A percentile compares a stretch with the other conserved stretches of the same genome.
Evolutionary conservation across 2,888 invertebrate genomes (phyloP).

Genomic region (Xylophagus ater): DNA sequence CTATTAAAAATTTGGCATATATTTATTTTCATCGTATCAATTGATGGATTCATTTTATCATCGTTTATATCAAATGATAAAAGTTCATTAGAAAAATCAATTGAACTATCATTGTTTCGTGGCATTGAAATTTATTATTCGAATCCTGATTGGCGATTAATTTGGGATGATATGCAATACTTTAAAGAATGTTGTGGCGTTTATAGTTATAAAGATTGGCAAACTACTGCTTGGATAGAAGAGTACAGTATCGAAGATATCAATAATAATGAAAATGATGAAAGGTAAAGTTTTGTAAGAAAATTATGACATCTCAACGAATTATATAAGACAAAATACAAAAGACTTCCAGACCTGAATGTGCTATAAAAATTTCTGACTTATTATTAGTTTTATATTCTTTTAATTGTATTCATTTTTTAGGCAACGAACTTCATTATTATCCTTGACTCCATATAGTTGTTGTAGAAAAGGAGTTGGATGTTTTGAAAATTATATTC

Average conservation of each 20-base stretch:
- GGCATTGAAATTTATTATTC: constrained; percentile 34
- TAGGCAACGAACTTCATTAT: background rate
- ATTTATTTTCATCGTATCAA: constrained; percentile 13
- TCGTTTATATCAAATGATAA: constrained; percentile 9
- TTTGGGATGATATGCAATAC: constrained; percentile 34
- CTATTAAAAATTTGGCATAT: constrained; percentile 17
- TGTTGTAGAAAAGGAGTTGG: constrained; percentile 15
- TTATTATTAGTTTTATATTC: background rate
- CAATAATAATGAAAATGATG: background rate
- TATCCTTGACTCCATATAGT: constrained; percentile 17
- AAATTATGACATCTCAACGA: too few relatives aligned
- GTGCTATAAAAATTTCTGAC: background rate
- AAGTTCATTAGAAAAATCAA: constrained; percentile 9
- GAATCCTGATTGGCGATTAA: constrained; percentile 33
- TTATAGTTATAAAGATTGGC: constrained; percentile 31
- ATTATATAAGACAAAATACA: too few relatives aligned
- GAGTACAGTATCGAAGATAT: too few relatives aligned
- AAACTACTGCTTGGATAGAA: constrained; percentile 12
- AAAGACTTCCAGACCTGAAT: too few relatives aligned
- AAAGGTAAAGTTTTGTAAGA: too few relatives aligned
- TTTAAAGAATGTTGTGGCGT: constrained; percentile 34
- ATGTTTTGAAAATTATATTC: constrained; percentile 12
- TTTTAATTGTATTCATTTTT: background rate
- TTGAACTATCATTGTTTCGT: constrained; percentile 25
- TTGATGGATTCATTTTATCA: constrained; percentile 11